Conservation (phyloP, 2,113 vertebrate genomes). For the Ceuthmochares aereus region DNA sequence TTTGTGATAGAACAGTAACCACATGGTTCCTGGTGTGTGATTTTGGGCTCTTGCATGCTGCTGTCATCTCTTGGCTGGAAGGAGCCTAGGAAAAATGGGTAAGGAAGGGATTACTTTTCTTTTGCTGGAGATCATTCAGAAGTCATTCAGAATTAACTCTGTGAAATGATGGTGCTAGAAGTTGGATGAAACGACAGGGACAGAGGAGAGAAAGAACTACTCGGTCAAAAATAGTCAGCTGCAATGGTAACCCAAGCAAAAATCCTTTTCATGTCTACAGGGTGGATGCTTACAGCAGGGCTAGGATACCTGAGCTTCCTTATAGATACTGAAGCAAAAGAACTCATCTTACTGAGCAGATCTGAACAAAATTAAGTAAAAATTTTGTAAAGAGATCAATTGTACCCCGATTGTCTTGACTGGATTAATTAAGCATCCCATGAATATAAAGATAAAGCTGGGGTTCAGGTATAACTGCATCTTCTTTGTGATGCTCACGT, state of each 20-base stretch:
- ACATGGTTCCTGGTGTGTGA: not conserved
- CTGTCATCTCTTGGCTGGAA: not conserved
- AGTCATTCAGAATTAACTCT: not conserved
- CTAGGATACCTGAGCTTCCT: no score
- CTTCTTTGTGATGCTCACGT: not conserved
- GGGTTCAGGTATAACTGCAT: not conserved
- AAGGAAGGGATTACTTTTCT: not conserved
- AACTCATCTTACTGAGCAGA: not conserved
- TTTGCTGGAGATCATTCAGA: not conserved
- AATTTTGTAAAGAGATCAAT: not conserved
- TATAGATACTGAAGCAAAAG: no score
- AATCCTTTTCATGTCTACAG: not conserved
- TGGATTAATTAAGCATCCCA: not conserved
- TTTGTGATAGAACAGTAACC: not conserved
- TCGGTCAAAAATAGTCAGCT: not conserved
- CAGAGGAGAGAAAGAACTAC: not conserved
- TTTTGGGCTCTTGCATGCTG: not conserved
- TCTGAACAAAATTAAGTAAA: not conserved
- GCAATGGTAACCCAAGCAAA: not conserved
- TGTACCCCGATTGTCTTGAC: not conserved
- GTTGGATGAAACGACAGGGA: not conserved
- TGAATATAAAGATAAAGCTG: not conserved
- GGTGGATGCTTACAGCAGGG: not conserved
- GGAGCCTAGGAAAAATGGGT: not conserved
- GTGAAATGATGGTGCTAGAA: not conserved